Base-by-base conservation (phyloP, 2,888 invertebrate genomes). In the Caenorhabditis uteleia region DNA sequence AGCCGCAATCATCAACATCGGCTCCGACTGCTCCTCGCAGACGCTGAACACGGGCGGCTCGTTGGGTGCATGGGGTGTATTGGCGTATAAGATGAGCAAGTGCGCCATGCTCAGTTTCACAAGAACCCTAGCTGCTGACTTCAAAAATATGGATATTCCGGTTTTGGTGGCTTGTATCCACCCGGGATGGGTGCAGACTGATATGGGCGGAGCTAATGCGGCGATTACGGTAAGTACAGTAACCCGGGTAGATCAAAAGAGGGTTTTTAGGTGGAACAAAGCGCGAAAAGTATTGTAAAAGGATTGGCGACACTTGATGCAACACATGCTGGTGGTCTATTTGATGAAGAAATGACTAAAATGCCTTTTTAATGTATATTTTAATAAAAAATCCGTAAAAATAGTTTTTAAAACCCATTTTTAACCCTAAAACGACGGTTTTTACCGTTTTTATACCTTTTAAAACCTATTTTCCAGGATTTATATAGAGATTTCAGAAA, bases 131-230 rank as follows among this genome's bases (percentile, higher is more conserved):
- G 54, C 55, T 8, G 50, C 48, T 5, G 65, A 65, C 26, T 58
- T 58, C 48, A 64, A 54, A 18, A 33, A 21, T 21, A 25, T 26
- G 7, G 38, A 58, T 10, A 50, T 64, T 29, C 59, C 58, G 18
- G 48, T 65, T 1, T 36, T 65, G 14, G 43, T 59, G 8, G 47
- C 65, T 4, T 47, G 34, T 5, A 42, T 65, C 44, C 59, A 59
- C 43, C 65, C 65, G 5, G 65, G 65, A 55, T 65, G 65, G 65
- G 65, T 65, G 16, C 50, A 50, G 12, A 59, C 65, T 2, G 59
- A 65, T 6, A 59, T 65, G 65, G 65, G 65, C 12, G 65, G 65
- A 29, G n/a, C 45, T 0, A 51, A 59, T n/a, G 65, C 65, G 7
- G 57, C 50, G 36, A 56, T 65, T 14, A 18, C 65, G 25, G 65